A percentile compares a stretch with the other conserved stretches of the same genome.
Conservation (phyloP, 2,113 vertebrate species). For the Psilopogon haemacephalus region DNA sequence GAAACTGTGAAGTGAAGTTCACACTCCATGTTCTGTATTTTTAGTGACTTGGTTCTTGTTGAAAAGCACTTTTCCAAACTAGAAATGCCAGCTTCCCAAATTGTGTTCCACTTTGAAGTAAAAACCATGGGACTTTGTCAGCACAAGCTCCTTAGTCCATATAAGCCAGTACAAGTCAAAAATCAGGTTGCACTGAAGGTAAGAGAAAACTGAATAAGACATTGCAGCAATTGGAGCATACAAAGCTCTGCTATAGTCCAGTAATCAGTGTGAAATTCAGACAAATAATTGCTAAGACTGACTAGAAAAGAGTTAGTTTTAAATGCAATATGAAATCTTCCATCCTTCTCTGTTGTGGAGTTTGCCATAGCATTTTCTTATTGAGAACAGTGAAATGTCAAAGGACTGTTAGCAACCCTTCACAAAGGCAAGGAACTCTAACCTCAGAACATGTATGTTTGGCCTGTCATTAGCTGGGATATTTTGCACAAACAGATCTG, state of each 20-base stretch:
- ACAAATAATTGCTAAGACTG: not conserved
- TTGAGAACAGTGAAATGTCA: not conserved
- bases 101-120: not conserved
- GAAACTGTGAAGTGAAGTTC: not conserved
- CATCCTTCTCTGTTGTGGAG: not conserved
- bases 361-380: not conserved
- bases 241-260: not conserved
- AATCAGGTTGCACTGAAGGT: not conserved
- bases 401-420: not conserved
- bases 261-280: not conserved
- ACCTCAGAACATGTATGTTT: not conserved
- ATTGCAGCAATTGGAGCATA: not conserved
- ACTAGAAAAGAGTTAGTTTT: not conserved
- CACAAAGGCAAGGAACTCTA: not conserved
- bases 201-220: not conserved
- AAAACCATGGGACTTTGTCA: not conserved
- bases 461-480: not conserved
- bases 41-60: not conserved
- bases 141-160: not conserved
- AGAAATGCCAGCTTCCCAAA: not conserved
- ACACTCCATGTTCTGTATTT: not conserved
- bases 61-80: not conserved
- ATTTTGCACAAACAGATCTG: not conserved
- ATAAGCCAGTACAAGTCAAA: not conserved
- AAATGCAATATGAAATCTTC: conserved; percentile 16